These are phyloP conservation scores for Poecilus cupreus DNA, from an alignment of 2,888 invertebrate species.

Conservation along the genomic window DNA sequence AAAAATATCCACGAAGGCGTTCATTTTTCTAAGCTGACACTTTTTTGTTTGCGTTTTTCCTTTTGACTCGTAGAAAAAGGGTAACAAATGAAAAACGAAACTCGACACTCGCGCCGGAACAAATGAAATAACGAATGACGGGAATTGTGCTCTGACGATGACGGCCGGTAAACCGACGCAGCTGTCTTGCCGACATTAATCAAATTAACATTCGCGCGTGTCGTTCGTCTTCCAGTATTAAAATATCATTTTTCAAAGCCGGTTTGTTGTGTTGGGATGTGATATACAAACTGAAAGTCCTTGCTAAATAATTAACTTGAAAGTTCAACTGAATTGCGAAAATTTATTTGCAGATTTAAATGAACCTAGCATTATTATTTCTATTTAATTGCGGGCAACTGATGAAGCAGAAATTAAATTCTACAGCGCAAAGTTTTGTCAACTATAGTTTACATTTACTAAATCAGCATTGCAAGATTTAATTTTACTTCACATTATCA, in stretches of 20 bases:
- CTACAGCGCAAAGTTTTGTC: neutral
- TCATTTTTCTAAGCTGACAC: slow-evolving; percentile 46
- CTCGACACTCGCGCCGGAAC: slow-evolving; percentile 30
- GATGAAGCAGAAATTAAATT: neutral
- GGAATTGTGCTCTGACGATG: slow-evolving; percentile 6
- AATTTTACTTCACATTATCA: no score
- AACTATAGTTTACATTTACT: no score
- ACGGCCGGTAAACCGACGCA: slow-evolving; percentile 1
- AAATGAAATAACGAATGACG: slow-evolving; percentile 42
- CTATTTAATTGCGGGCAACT: neutral
- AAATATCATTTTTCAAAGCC: slow-evolving; percentile 23
- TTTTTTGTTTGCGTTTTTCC: slow-evolving; percentile 27
- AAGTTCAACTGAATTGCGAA: neutral
- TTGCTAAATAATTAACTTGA: neutral
- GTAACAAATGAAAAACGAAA: slow-evolving; percentile 45
- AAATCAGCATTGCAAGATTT: no score
- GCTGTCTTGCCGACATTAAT: slow-evolving; percentile 40
- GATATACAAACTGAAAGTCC: neutral
- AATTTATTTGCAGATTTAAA: neutral
- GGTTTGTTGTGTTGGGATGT: neutral
- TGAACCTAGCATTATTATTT: neutral
- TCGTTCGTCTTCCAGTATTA: slow-evolving; percentile 8
- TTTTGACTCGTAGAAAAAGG: slow-evolving; percentile 32
- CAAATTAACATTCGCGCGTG: slow-evolving; percentile 21
- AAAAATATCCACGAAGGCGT: slow-evolving; percentile 38